These are phyloP conservation scores for Galleria mellonella DNA, from an alignment of 1,140 invertebrate species.

Conservation along the genomic window DNA sequence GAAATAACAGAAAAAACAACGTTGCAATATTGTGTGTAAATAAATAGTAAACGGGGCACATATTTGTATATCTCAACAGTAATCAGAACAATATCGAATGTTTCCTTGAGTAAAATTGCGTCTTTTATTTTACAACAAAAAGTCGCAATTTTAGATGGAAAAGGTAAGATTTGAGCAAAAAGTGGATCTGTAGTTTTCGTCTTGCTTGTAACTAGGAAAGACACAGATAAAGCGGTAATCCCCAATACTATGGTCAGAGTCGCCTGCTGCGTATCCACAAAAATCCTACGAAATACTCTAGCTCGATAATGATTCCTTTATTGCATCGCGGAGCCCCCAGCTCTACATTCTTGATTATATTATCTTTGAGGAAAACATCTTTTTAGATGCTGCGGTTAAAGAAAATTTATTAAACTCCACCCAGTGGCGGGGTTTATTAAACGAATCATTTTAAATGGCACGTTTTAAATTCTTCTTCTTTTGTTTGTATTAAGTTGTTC, in stretches of 20 bases:
- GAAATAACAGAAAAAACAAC: too few species aligned
- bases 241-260: slow-evolving; percentile 12
- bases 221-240: slow-evolving; percentile 15
- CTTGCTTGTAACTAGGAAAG: background rate
- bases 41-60: too few species aligned
- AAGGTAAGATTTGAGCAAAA: too few species aligned
- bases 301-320: slow-evolving; percentile 27
- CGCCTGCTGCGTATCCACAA: slow-evolving; percentile 15
- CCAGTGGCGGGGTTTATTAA: slow-evolving; percentile 7
- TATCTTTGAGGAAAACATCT: slow-evolving; percentile 10
- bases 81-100: too few species aligned
- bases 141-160: too few species aligned
- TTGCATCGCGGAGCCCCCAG: slow-evolving; percentile 14
- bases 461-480: slow-evolving; percentile 11
- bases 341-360: slow-evolving; percentile 25
- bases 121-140: too few species aligned
- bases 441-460: slow-evolving; percentile 10
- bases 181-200: background rate
- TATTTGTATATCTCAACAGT: too few species aligned
- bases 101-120: too few species aligned
- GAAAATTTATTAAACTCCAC: slow-evolving; percentile 7
- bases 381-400: slow-evolving; percentile 3
- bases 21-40: too few species aligned
- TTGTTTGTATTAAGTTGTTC: slow-evolving; percentile 9
- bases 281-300: slow-evolving; percentile 19